Evolutionary conservation across 2,888 invertebrate genomes (phyloP).

Genomic region (Acanthopleura granulata): DNA sequence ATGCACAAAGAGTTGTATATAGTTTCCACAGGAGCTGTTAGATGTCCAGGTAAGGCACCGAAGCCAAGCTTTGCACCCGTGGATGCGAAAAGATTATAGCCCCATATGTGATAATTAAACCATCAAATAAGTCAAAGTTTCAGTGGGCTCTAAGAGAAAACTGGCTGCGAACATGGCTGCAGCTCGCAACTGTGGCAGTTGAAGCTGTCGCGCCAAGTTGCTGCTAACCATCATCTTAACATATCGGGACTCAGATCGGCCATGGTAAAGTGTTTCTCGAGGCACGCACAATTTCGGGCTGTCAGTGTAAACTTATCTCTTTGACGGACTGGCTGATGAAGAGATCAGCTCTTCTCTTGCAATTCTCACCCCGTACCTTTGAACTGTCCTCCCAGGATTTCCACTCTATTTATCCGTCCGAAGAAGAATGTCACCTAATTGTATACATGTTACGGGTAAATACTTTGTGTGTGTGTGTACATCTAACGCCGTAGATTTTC

Average conservation of each 20-base stretch:
- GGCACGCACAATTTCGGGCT: not conserved
- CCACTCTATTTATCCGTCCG: constrained; percentile 1
- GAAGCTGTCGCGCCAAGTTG: too few relatives aligned
- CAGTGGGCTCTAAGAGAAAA: too few relatives aligned
- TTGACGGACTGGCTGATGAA: constrained; percentile 8
- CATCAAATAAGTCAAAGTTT: too few relatives aligned
- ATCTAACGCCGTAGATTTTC: not conserved
- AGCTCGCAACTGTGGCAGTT: too few relatives aligned
- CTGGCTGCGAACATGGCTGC: too few relatives aligned
- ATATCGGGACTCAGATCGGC: not conserved
- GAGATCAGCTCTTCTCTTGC: not conserved
- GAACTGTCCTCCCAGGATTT: constrained; percentile 13
- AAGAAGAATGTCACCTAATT: constrained; percentile 2
- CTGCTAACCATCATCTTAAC: too few relatives aligned
- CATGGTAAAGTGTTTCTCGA: not conserved
- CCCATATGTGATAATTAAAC: too few relatives aligned
- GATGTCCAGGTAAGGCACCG: too few relatives aligned
- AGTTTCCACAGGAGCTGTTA: too few relatives aligned
- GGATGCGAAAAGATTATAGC: too few relatives aligned
- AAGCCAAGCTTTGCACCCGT: too few relatives aligned
- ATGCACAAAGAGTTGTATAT: too few relatives aligned
- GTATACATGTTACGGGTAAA: constrained; percentile 3
- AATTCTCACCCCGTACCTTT: not conserved
- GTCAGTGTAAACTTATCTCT: not conserved
- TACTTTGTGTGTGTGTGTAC: not conserved